Evolutionary conservation across 92 coral and sea anemone genomes (phyloP), one percentile per base, ranked within the genome.

Genomic region (Ricordea florida): DNA sequence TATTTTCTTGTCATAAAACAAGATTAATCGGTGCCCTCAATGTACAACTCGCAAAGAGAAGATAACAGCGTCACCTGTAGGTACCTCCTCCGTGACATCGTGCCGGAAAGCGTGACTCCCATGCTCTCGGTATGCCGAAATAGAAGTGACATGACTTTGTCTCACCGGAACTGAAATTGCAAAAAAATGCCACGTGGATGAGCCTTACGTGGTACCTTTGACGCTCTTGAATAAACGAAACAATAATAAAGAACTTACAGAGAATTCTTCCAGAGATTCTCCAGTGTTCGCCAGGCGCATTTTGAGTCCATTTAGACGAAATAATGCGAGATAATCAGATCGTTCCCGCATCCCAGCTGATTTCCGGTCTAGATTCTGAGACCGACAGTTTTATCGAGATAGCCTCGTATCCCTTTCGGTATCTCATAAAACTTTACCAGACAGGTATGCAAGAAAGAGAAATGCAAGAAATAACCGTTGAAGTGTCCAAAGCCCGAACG

Each of bases 351-450:
- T 34, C 59, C 25, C 13, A 53, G 20, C 16, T 57, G 38, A 70
- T 57, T 55, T 59, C 79, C 27, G 61, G 81, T 15, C 43, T 42
- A 20, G 71, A 45, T 45, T 31, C 64, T 53, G 86, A 79, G 15
- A 62, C 69, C 36, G 88, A 87, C 22, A 70, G 49, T 35, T 33
- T 74, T 21, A 52, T 83, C 33, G 85, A 90, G 20, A 73, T 90
- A 57, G 85, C 90, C 2, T 50, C 85, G 24, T 81, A 62, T 34
- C 92, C 97, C 0, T 55, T 91, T 18, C 89, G 87, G 57, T 91
- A 57, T 74, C 27, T 91, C 21, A 44, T 74, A 37, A 91, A 91
- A 56, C 82, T 91, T 50, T 81, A 89, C 45, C 90, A 87, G 42
- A 87, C 81, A 6, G 43, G 90, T 11, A 43, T 66, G 6, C 79